phyloP scores from a whole-genome alignment of 23 tunicate genomes.

The Styela clava region DNA sequence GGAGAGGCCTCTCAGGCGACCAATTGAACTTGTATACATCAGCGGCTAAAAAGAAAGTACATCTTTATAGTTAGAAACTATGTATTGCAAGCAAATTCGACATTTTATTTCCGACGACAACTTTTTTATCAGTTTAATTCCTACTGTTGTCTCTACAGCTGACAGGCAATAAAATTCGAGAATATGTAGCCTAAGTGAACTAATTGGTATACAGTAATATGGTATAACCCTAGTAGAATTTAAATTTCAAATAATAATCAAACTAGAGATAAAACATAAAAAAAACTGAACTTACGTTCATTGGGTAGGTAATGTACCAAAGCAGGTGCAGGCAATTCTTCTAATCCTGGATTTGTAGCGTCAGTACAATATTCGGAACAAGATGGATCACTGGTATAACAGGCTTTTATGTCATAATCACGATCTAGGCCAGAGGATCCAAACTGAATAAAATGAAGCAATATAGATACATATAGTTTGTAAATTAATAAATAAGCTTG shows the following conservation, averaged over 20 bases:
- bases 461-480: no score
- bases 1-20: background rate
- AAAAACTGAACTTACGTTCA: slow-evolving; percentile 2
- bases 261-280: no score
- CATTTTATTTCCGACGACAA: background rate
- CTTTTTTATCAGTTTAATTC: no score
- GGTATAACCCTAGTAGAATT: no score
- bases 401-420: slow-evolving; percentile 6
- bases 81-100: background rate
- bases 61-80: background rate
- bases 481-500: no score
- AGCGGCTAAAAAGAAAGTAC: slow-evolving; percentile 10
- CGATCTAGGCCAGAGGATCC: slow-evolving; percentile 8
- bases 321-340: slow-evolving; percentile 5
- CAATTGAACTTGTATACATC: slow-evolving; percentile 29
- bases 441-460: background rate
- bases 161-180: no score
- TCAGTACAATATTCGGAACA: background rate
- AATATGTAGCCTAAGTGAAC: no score
- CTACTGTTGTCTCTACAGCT: no score
- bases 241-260: no score
- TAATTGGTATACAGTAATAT: no score
- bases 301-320: slow-evolving; percentile 17
- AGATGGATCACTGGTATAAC: slow-evolving; percentile 7
- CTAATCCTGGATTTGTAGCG: slow-evolving; percentile 23